Conservation (phyloP, 2,888 invertebrate genomes). For the Orchestes rusci region DNA sequence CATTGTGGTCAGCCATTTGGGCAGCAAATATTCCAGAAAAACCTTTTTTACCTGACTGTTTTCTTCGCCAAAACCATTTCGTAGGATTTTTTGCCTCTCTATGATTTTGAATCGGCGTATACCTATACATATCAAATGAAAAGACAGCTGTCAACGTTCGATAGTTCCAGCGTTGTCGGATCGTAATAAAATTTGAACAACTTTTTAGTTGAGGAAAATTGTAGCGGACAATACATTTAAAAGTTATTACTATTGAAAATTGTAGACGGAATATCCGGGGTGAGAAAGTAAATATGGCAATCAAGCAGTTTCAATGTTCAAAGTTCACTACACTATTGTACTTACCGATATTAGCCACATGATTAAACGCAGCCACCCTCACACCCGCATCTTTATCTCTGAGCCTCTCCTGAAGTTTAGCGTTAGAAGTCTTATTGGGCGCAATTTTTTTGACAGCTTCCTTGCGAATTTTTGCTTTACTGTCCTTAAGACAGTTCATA, state of each 20-base stretch:
- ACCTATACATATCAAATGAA: neutral
- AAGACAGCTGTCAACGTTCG: no score
- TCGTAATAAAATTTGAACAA: no score
- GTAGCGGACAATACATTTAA: neutral
- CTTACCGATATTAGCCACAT: slow-evolving; percentile 15
- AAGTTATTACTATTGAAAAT: no score
- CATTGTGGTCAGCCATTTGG: slow-evolving; percentile 68
- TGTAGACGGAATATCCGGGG: no score
- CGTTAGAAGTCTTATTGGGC: slow-evolving; percentile 27
- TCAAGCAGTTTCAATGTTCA: no score
- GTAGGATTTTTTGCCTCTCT: slow-evolving; percentile 55
- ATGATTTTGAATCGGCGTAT: slow-evolving; percentile 49
- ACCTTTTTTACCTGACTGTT: slow-evolving; percentile 46
- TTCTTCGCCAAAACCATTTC: slow-evolving; percentile 57
- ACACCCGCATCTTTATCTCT: slow-evolving; percentile 49
- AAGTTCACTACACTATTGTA: no score
- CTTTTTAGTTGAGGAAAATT: neutral
- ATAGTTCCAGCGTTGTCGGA: no score
- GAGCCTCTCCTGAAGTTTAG: slow-evolving; percentile 52
- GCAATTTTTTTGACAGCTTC: slow-evolving; percentile 31
- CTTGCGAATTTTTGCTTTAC: slow-evolving; percentile 26
- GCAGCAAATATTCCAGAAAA: slow-evolving; percentile 52
- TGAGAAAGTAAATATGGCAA: no score
- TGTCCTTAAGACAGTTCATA: slow-evolving; percentile 59
- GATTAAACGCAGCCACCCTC: slow-evolving; percentile 14